Evolutionary conservation across 1,140 invertebrate species (phyloP), one percentile per base, ranked within the genome.

Genomic region (Ectropis grisescens): DNA sequence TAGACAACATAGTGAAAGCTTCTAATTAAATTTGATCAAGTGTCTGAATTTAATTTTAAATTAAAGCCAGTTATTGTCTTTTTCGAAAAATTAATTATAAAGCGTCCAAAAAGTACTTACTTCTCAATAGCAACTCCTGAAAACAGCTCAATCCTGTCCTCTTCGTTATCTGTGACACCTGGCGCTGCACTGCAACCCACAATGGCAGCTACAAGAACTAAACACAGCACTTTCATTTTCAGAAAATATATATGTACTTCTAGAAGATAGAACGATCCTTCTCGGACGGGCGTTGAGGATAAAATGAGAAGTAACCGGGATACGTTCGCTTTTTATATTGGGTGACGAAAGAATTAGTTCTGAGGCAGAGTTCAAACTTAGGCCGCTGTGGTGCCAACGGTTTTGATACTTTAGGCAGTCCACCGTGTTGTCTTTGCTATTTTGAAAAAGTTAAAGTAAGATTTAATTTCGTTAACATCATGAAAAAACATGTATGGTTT

Each of bases 91-190:
- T n/a, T n/a, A n/a, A n/a, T n/a, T n/a, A n/a, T n/a, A n/a, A n/a
- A n/a, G n/a, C n/a, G n/a, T n/a, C n/a, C n/a, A n/a, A 19, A 19
- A 4, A 19, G 16, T 3, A 72, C 74, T 76, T 31, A 80, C 75
- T 68, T 70, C 47, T 80, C 69, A 46, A 80, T 68, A 12, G 71
- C 64, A 7, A 80, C 69, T 33, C 75, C 71, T 6, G 62, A 66
- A 29, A 80, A 75, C 4, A 80, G 37, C 30, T 80, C 75, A 2
- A 80, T 55, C 35, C 50, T 61, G 1, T 43, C 60, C 29, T 74
- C 60, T 25, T 57, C 47, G n/a, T n/a, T n/a, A n/a, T 33, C 25
- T 0, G 39, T 39, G 1, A 53, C 40, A 1, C 67, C 66, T 0
- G 61, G 58, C 1, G 60, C 65, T 4, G 68, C 75, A 25, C 41